Percentiles rank a stretch among this genome's conserved stretches.
Conservation (phyloP, 2,113 vertebrate genomes). For the Platysternon megacephalum region DNA sequence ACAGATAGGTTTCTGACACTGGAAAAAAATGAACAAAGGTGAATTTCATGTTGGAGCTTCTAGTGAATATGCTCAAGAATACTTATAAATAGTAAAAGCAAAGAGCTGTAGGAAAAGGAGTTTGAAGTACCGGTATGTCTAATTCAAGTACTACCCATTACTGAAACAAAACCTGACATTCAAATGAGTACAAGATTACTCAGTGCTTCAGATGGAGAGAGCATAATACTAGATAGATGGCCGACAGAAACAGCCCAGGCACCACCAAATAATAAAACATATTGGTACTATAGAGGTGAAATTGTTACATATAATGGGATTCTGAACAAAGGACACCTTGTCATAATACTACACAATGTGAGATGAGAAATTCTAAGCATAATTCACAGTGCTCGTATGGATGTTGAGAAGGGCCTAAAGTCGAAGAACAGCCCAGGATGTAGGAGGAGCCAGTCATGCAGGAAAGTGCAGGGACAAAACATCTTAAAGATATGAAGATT, state of each 20-base stretch:
- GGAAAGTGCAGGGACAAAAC: background rate
- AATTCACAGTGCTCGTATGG: rapidly evolving
- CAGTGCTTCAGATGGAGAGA: background rate
- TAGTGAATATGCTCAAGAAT: background rate
- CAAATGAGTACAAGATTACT: background rate
- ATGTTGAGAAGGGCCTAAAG: background rate
- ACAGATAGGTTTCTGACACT: background rate
- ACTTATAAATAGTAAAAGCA: background rate
- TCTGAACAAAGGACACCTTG: background rate
- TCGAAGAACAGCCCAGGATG: background rate
- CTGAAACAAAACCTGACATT: background rate
- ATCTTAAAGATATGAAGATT: background rate
- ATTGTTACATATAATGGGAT: background rate
- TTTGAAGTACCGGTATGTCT: background rate
- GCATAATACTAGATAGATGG: background rate
- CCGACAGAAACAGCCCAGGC: background rate
- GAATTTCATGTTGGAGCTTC: background rate
- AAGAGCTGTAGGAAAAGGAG: background rate
- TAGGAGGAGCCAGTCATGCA: background rate
- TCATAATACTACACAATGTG: background rate
- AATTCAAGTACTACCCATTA: background rate
- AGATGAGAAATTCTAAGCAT: background rate
- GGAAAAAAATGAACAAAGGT: background rate
- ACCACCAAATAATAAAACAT: background rate
- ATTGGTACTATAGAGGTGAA: background rate